Percentiles rank a stretch among this genome's conserved stretches.
These are phyloP conservation scores for Nephila pilipes DNA, from an alignment of 1,140 invertebrate genomes.

Conservation along the genomic window DNA sequence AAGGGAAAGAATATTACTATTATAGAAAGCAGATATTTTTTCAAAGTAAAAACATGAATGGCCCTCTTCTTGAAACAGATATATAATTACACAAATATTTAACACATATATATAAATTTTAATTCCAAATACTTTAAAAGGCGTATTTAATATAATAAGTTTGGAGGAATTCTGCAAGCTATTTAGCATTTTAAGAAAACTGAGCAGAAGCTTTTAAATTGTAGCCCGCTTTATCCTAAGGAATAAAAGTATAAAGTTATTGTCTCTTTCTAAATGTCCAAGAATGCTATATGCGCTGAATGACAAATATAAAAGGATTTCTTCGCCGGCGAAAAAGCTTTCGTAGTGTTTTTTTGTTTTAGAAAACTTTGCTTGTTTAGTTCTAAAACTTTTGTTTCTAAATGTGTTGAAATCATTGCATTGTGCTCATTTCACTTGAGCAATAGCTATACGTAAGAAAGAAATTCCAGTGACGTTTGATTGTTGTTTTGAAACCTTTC, in stretches of 20 bases:
- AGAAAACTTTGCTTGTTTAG: slow-evolving; percentile 56
- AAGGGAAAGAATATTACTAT: not conserved
- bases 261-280: slow-evolving; percentile 44
- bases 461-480: slow-evolving; percentile 40
- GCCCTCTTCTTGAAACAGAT: not conserved
- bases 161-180: not conserved
- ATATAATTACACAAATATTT: not conserved
- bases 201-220: slow-evolving; percentile 32
- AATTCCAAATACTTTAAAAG: not conserved
- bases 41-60: not conserved
- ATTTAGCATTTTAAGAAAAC: slow-evolving; percentile 20
- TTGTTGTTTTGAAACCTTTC: slow-evolving; percentile 40
- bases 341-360: slow-evolving; percentile 5
- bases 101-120: not conserved
- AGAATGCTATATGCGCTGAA: slow-evolving; percentile 24
- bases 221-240: not conserved
- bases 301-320: slow-evolving; percentile 53
- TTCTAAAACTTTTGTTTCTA: slow-evolving; percentile 40
- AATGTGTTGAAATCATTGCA: slow-evolving; percentile 44
- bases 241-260: slow-evolving; percentile 54
- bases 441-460: slow-evolving; percentile 11
- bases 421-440: slow-evolving; percentile 41
- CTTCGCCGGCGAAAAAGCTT: slow-evolving; percentile 4
- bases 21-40: not conserved
- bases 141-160: not conserved